These are phyloP conservation scores for Sitobion miscanthi DNA, from an alignment of 1,140 invertebrate genomes.

Conservation along the genomic window DNA sequence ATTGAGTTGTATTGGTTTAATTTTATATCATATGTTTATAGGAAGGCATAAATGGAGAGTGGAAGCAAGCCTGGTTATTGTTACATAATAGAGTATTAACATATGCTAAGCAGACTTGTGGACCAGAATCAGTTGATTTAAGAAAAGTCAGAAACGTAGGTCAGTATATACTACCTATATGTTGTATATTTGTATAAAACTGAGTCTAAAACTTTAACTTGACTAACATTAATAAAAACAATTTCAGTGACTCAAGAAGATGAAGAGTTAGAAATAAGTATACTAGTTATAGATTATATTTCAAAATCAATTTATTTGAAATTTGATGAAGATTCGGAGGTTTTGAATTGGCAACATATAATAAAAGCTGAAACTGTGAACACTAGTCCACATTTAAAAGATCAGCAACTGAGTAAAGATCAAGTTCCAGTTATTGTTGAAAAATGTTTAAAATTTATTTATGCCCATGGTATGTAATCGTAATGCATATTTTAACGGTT, in stretches of 20 bases:
- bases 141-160: constrained; percentile 81
- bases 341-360: constrained; percentile 72
- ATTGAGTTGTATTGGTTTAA: not conserved
- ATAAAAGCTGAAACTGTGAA: constrained; percentile 76
- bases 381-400: constrained; percentile 76
- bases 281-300: constrained; percentile 72
- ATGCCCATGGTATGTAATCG: constrained; percentile 73
- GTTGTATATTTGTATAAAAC: not conserved
- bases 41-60: constrained; percentile 72
- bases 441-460: constrained; percentile 88
- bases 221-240: not conserved
- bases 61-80: constrained; percentile 81
- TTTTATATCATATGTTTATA: constrained; percentile 60
- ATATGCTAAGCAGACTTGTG: constrained; percentile 68
- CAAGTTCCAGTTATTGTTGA: constrained; percentile 88
- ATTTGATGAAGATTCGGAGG: constrained; percentile 69
- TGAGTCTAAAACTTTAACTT: not conserved
- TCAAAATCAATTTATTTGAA: constrained; percentile 73
- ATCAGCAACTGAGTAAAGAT: constrained; percentile 85
- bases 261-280: constrained; percentile 67
- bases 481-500: not conserved
- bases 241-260: constrained; percentile 66
- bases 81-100: constrained; percentile 74
- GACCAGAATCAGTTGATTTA: constrained; percentile 73
- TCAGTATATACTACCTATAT: constrained; percentile 62